Base-by-base conservation (phyloP, 1,140 invertebrate genomes). In the Oedothorax gibbosus region DNA sequence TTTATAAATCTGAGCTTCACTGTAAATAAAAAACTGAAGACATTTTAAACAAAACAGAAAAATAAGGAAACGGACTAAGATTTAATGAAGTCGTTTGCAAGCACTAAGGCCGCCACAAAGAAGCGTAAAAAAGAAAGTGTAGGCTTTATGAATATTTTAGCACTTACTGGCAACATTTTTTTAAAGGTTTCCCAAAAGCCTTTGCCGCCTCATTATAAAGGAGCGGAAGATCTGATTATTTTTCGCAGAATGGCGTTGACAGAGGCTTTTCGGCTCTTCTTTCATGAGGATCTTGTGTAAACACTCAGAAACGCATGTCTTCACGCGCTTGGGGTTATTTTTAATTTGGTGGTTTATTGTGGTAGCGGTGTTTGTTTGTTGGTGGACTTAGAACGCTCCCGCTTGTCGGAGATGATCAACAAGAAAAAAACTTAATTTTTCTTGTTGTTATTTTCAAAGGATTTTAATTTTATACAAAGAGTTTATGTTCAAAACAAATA, bases 1-100 rank as follows among this genome's bases (percentile, higher is more conserved):
- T 77, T 35, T 35, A 35, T 62, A 54, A 79, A 68, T 56, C 35
- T 79, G 53, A 54, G 64, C 64, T 51, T 53, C 14, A 54, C 60
- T 64, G 54, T 35, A 50, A 72, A 75, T 35, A 12, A 75, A 75
- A 77, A 51, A 15, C 15, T 9, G 68, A 71, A 21, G 65, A 18
- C 57, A 62, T 62, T 35, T 35, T 35, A 35, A 75, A 75, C n/a
- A 51, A 56, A 65, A 78, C 54, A 21, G 49, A 66, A 65, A 20
- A 12, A 77, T n/a, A 77, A 64, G 18, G 8, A 71, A 71, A 50
- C 66, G 21, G 53, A 21, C 18, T 49, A 60, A 73, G 66, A 73
- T 82, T 82, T 82, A 82, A 82, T 82, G 80, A 82, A 82, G 80
- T 20, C 35, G 80, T 81, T 81, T 81, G 78, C 65, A 81, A 54